Evolutionary conservation across 2,888 invertebrate species (phyloP).

Genomic region (Poecilobothrus nobilitatus): DNA sequence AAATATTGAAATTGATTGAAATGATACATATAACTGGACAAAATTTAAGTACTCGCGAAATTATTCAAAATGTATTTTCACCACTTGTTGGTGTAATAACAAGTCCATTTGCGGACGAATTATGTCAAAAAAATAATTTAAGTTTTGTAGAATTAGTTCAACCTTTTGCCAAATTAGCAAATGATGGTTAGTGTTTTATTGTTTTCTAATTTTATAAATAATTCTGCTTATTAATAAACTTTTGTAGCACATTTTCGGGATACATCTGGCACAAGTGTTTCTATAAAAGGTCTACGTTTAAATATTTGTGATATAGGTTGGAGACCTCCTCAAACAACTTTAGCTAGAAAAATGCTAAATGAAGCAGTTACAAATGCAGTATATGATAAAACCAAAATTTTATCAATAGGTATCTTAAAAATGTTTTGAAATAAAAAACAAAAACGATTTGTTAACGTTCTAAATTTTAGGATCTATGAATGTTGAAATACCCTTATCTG

Average conservation of each 20-base stretch:
- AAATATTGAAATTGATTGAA: constrained; percentile 10
- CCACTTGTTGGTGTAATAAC: constrained; percentile 81
- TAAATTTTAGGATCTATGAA: constrained; percentile 45
- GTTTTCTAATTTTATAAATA: background rate
- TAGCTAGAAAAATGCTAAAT: constrained; percentile 76
- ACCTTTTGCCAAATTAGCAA: constrained; percentile 71
- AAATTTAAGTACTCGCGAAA: constrained; percentile 68
- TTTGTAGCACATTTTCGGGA: constrained; percentile 72
- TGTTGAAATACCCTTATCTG: constrained; percentile 63
- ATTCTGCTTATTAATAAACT: constrained; percentile 17
- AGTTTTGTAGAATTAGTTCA: constrained; percentile 82
- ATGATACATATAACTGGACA: constrained; percentile 49
- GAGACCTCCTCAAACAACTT: constrained; percentile 69
- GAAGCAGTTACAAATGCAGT: constrained; percentile 63
- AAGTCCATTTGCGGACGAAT: constrained; percentile 71
- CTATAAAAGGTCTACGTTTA: constrained; percentile 67
- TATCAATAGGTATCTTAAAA: constrained; percentile 48
- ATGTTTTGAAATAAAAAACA: too few species aligned
- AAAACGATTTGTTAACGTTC: too few species aligned
- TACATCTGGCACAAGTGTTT: constrained; percentile 63
- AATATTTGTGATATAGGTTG: constrained; percentile 73
- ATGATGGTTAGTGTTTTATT: constrained; percentile 54
- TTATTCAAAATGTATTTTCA: constrained; percentile 82
- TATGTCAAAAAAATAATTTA: constrained; percentile 84
- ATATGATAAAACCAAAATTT: constrained; percentile 49